Percentiles rank a stretch among this genome's conserved stretches.
Evolutionary conservation across 2,797 vertebrate species (phyloP).

Genomic region (Hemitrygon akajei): DNA sequence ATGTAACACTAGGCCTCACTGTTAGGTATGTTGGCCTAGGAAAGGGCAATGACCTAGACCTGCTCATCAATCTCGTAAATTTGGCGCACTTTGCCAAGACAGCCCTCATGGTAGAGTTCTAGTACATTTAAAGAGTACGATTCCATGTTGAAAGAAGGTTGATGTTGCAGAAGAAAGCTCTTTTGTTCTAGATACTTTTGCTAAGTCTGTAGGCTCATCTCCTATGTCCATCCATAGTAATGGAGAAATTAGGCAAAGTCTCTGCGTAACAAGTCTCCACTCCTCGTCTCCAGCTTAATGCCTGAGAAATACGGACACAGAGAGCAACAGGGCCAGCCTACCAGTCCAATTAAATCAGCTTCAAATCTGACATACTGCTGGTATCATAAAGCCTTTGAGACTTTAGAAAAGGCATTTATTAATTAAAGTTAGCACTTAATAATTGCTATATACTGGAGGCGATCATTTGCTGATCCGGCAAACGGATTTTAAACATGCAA

Average conservation of each 20-base stretch:
- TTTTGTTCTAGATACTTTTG: not conserved
- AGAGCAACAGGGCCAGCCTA: too few species aligned
- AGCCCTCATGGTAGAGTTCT: too few species aligned
- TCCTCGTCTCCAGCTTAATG: not conserved
- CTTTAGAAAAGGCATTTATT: not conserved
- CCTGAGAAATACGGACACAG: not conserved
- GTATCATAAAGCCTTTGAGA: not conserved
- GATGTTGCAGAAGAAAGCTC: not conserved
- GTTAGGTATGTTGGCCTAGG: too few species aligned
- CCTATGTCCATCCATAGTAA: not conserved
- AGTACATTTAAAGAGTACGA: not conserved
- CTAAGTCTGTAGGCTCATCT: not conserved
- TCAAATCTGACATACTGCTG: not conserved
- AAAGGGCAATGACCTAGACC: too few species aligned
- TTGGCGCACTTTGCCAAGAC: too few species aligned
- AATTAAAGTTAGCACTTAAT: slow-evolving; percentile 16
- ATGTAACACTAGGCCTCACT: too few species aligned
- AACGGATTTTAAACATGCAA: not conserved
- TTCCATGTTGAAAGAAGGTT: not conserved
- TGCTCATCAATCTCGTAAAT: too few species aligned
- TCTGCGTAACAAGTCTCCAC: not conserved
- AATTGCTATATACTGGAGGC: not conserved
- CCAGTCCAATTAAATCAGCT: not conserved
- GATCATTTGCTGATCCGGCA: not conserved
- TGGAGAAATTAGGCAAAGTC: not conserved